These are phyloP conservation scores for Gastrophryne carolinensis DNA, from an alignment of 2,797 vertebrate species.

Conservation along the genomic window DNA sequence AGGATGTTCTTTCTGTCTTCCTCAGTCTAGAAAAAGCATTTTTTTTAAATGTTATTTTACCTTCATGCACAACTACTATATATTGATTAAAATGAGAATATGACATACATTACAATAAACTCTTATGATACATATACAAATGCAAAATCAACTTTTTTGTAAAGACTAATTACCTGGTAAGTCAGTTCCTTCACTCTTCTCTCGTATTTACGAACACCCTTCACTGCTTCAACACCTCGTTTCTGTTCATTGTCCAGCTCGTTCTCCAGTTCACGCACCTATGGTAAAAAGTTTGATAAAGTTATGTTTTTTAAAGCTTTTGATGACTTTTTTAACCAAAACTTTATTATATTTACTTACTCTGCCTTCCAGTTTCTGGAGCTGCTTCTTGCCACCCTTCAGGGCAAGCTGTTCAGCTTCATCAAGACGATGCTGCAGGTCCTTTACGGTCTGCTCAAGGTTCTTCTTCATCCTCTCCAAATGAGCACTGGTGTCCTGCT, in stretches of 20 bases:
- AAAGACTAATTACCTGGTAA: slow-evolving; percentile 79
- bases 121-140: too few species aligned
- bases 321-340: neutral
- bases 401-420: slow-evolving; percentile 78
- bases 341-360: slow-evolving; percentile 54
- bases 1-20: slow-evolving; percentile 37
- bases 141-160: too few species aligned
- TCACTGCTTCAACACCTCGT: slow-evolving; percentile 67
- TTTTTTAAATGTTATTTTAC: too few species aligned
- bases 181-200: slow-evolving; percentile 86
- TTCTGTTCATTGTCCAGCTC: slow-evolving; percentile 75
- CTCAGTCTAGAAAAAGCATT: neutral
- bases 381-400: slow-evolving; percentile 81
- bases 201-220: slow-evolving; percentile 82
- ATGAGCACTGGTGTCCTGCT: slow-evolving; percentile 82
- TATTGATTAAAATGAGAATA: too few species aligned
- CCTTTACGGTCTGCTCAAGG: slow-evolving; percentile 76
- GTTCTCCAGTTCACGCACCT: slow-evolving; percentile 73
- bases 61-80: too few species aligned
- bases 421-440: slow-evolving; percentile 73
- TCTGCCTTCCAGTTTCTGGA: slow-evolving; percentile 78
- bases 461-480: slow-evolving; percentile 87
- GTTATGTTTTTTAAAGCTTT: neutral
- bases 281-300: neutral
- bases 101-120: too few species aligned